phyloP scores from a whole-genome alignment of 2,113 vertebrate genomes.

The Brachyhypopomus gauderio region DNA sequence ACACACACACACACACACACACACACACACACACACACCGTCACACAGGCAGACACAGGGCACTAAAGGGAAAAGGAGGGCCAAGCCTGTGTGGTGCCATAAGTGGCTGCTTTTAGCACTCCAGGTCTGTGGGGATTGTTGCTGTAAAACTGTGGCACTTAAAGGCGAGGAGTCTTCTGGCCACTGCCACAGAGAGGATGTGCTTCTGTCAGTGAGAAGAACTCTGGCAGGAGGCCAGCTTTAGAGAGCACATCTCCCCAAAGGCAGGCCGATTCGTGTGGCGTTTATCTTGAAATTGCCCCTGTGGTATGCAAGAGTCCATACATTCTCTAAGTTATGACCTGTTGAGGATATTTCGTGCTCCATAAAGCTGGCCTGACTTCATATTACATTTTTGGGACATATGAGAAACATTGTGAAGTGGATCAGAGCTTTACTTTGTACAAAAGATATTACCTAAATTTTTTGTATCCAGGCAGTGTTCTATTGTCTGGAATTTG shows the following conservation, averaged over 20 bases:
- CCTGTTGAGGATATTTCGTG: too few species aligned
- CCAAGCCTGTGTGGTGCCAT: slow-evolving; percentile 13
- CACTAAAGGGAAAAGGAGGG: not conserved
- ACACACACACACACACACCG: too few species aligned
- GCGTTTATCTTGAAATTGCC: slow-evolving; percentile 24
- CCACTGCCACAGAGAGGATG: slow-evolving; percentile 21
- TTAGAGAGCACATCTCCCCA: slow-evolving; percentile 41
- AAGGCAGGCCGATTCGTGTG: not conserved
- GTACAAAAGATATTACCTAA: too few species aligned
- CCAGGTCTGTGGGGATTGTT: slow-evolving; percentile 38
- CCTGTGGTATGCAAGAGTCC: not conserved
- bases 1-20: too few species aligned
- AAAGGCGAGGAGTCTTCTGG: slow-evolving; percentile 19
- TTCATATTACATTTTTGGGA: too few species aligned
- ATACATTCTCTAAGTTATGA: not conserved
- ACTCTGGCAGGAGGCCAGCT: slow-evolving; percentile 28
- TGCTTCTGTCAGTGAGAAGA: slow-evolving; percentile 4
- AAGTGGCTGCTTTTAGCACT: slow-evolving; percentile 56
- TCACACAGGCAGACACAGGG: not conserved
- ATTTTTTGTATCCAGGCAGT: too few species aligned
- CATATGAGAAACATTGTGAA: too few species aligned
- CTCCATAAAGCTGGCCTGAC: too few species aligned
- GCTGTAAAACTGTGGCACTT: slow-evolving; percentile 60
- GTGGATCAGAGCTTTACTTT: too few species aligned
- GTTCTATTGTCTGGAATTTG: too few species aligned